phyloP scores from a whole-genome alignment of 1,140 invertebrate species.

The Zeugodacus cucurbitae region DNA sequence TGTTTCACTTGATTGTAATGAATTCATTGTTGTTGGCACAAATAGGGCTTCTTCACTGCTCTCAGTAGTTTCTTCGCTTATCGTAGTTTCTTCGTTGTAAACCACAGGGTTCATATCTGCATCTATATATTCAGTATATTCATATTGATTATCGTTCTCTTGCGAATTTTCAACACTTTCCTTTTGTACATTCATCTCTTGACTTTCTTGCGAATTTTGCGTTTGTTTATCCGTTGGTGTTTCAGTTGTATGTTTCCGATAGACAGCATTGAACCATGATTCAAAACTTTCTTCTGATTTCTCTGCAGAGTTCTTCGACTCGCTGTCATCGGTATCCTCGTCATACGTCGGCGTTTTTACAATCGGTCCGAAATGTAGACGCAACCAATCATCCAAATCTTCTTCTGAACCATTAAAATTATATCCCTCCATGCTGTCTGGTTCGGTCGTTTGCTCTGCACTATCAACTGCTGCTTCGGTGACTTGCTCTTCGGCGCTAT shows the following conservation, averaged over 20 bases:
- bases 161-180: not conserved
- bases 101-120: no score
- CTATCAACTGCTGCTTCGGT: not conserved
- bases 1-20: not conserved
- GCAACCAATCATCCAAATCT: not conserved
- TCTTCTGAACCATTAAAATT: not conserved
- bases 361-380: not conserved
- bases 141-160: not conserved
- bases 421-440: not conserved
- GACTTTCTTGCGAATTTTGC: not conserved
- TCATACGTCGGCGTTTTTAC: not conserved
- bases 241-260: not conserved
- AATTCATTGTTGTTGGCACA: not conserved
- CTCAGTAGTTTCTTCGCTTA: not conserved
- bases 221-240: not conserved
- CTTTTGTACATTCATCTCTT: not conserved
- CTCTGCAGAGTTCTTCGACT: not conserved
- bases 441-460: not conserved
- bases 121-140: not conserved
- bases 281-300: conserved; percentile 25
- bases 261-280: not conserved
- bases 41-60: not conserved
- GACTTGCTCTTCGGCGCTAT: not conserved
- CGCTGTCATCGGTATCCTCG: not conserved
- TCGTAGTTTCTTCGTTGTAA: not conserved